phyloP scores from a whole-genome alignment of 1,140 invertebrate species.

The Chionoecetes opilio region DNA sequence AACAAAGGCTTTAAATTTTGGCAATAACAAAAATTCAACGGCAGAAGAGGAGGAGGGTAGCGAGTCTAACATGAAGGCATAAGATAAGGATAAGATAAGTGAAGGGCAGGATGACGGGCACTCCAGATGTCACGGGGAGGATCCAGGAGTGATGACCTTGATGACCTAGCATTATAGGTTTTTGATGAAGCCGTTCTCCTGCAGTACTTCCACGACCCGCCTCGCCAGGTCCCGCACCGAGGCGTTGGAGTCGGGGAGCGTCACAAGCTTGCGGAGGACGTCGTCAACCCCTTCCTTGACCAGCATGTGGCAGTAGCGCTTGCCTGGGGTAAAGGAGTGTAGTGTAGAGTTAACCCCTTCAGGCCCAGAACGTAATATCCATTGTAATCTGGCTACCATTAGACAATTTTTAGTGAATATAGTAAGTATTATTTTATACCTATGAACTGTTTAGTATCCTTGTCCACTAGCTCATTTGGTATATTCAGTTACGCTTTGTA shows the following conservation, averaged over 20 bases:
- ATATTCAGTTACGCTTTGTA: too few relatives aligned
- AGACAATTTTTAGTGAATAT: too few relatives aligned
- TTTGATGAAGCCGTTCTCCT: slow-evolving; percentile 65
- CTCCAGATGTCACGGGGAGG: background rate
- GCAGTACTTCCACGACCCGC: slow-evolving; percentile 69
- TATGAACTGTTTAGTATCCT: too few relatives aligned
- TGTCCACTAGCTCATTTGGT: too few relatives aligned
- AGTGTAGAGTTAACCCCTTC: too few relatives aligned
- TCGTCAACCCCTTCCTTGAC: slow-evolving; percentile 87
- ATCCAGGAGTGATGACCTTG: background rate
- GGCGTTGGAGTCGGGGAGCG: slow-evolving; percentile 64
- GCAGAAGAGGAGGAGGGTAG: background rate
- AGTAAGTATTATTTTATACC: too few relatives aligned
- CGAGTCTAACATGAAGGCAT: slow-evolving; percentile 5
- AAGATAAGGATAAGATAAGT: background rate
- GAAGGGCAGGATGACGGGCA: background rate
- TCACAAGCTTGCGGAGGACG: slow-evolving; percentile 84
- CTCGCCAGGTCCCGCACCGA: slow-evolving; percentile 68
- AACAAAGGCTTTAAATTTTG: background rate
- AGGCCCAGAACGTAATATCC: too few relatives aligned
- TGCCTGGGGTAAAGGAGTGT: slow-evolving; percentile 85
- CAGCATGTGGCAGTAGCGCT: slow-evolving; percentile 90
- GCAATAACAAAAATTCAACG: background rate
- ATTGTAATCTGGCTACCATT: too few relatives aligned
- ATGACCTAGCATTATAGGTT: slow-evolving; percentile 51